Evolutionary conservation across 2,113 vertebrate species (phyloP), one percentile per base, ranked within the genome.

Genomic region (Amia ocellicauda): DNA sequence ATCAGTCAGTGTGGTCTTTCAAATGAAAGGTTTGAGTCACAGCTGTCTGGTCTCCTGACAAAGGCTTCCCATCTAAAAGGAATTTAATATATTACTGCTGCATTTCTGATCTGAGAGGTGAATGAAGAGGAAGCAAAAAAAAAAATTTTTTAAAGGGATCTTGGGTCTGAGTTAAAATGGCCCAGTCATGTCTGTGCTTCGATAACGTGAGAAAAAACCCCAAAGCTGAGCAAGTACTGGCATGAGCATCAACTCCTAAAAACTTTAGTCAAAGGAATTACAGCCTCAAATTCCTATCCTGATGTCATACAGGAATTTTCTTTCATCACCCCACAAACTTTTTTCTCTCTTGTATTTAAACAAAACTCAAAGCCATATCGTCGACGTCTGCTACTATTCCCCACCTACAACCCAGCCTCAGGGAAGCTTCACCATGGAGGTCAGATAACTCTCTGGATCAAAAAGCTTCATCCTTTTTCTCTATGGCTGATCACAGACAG

Each of bases 261-360:
- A 24, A 52, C 26, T 54, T 26, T 36, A 51, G 40, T 36, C 31
- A 36, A 36, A 36, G 11, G 5, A 54, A 61, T 58, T 26, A 14
- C 22, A 17, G 42, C 14, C 36, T 47, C 4, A 42, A 76, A 70
- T 70, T 65, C 61, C 3, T 4, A 13, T 9, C 13, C 24, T 72
- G 69, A 76, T 41, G 65, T 73, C 58, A 74, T 28, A 24, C 55
- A 45, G 9, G 29, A 62, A 58, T 19, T 22, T 14, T 42, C 62
- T 75, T 58, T 63, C 66, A 59, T 8, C 57, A 66, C 8, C n/a
- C 26, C 19, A 54, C 23, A 64, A 1, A 7, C 2, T 36, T 36
- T 2, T 7, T 5, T 7, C 11, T 36, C 5, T 7, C 5, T 5
- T 11, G 5, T 5, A 7, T 36, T 36, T 7, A 36, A 36, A 11